Base-by-base conservation (phyloP, 2,797 vertebrate genomes). In the Lacerta bilineata region DNA sequence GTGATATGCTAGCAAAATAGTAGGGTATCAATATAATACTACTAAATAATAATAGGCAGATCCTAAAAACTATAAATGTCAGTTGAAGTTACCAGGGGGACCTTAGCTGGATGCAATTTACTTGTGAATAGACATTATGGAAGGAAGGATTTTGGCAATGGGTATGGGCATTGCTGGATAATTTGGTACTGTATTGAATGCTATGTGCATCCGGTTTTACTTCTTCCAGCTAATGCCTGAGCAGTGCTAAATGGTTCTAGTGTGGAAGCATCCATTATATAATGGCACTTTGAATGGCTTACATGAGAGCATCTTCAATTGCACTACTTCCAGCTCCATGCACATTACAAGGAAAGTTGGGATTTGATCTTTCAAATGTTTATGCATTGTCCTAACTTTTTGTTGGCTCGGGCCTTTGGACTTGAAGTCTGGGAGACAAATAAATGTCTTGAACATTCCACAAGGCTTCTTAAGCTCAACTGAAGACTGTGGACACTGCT, bases 401-500 rank as follows among this genome's bases (percentile, higher is more conserved):
- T 39, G n/a, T 41, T 33, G 43, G 81, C 50, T 74, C 20, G 43
- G 59, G 20, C 23, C 74, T 78, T 66, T 66, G 29, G 41, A 46
- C 25, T 39, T 43, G 29, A 86, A 25, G 25, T 2, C n/a, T 29
- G 43, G 4, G 64, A 15, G 85, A 8, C 20, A 78, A 71, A 46
- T 33, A 78, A 78, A 55, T 27, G 66, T 17, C 75, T 79, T 86
- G 64, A 82, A 59, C 50, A 17, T 61, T 64, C 79, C 27, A 25
- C 20, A 74, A 74, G 39, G 68, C 9, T 41, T 15, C 29, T 81
- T 87, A 87, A 75, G 64, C 79, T 82, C 79, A 43, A 15, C 13
- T 55, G 76, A 79, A 69, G 43, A 55, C 64, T 50, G 43, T 68
- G 77, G 64, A 86, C 43, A 55, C 64, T 80, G 36, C 33, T 80